phyloP scores from a whole-genome alignment of 2,797 vertebrate genomes.

The Lagorchestes hirsutus region DNA sequence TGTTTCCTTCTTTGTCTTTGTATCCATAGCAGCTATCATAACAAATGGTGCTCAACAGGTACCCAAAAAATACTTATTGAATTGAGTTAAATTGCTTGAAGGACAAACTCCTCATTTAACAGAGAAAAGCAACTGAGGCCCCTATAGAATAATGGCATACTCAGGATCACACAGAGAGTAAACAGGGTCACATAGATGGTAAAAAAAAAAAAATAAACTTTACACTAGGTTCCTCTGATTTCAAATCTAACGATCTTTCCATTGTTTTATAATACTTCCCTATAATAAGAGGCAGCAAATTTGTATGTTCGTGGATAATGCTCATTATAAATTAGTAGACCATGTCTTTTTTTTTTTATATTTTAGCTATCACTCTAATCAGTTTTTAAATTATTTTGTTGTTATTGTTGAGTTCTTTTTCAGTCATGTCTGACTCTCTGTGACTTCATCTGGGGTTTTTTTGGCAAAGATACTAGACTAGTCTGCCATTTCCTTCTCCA shows the following conservation, averaged over 20 bases:
- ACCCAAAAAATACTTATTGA: conserved; percentile 42
- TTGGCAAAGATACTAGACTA: background rate
- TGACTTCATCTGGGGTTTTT: background rate
- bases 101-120: background rate
- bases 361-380: conserved; percentile 22
- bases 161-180: background rate
- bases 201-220: background rate
- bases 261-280: background rate
- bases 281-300: background rate
- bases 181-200: background rate
- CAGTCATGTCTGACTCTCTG: background rate
- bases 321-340: background rate
- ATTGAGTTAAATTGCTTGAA: background rate
- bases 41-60: background rate
- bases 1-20: background rate
- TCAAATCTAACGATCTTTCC: background rate
- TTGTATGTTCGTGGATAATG: background rate
- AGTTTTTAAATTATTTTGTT: background rate
- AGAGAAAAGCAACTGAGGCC: background rate
- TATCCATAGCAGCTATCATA: conserved; percentile 5
- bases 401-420: background rate
- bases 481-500: background rate
- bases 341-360: background rate
- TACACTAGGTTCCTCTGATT: background rate
- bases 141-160: background rate